Percentiles rank a stretch among this genome's conserved stretches.
phyloP scores from a whole-genome alignment of 2,888 invertebrate genomes.

The Lycocerus yunnanus region DNA sequence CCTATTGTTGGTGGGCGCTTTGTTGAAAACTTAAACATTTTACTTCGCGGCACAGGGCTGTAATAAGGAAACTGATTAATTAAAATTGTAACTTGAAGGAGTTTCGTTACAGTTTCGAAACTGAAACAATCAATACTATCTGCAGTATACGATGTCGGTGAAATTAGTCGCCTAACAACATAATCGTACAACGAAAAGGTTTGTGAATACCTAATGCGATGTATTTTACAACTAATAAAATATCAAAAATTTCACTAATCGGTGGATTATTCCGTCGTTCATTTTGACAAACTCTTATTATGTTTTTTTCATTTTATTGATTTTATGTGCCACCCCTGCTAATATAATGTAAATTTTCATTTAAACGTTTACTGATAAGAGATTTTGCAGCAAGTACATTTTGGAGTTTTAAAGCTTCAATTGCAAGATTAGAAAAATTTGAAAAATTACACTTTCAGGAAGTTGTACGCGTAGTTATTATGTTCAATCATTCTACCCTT shows the following conservation, averaged over 20 bases:
- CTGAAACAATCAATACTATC: too few relatives aligned
- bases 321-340: not conserved
- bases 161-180: too few relatives aligned
- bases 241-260: not conserved
- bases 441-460: conserved; percentile 21
- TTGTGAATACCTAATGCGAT: too few relatives aligned
- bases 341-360: conserved; percentile 12
- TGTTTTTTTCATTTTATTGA: not conserved
- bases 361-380: conserved; percentile 6
- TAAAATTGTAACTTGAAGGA: too few relatives aligned
- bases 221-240: not conserved
- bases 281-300: not conserved
- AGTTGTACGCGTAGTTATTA: conserved; percentile 31
- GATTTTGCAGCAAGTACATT: not conserved
- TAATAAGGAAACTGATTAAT: too few relatives aligned
- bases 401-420: not conserved
- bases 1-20: too few relatives aligned
- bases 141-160: too few relatives aligned
- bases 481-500: conserved; percentile 32
- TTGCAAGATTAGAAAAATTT: not conserved
- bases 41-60: too few relatives aligned
- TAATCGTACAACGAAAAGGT: too few relatives aligned
- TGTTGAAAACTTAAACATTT: too few relatives aligned
- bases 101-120: too few relatives aligned
- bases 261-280: not conserved